Base-by-base conservation (phyloP, 1,140 invertebrate genomes). In the Cydia fagiglandana region DNA sequence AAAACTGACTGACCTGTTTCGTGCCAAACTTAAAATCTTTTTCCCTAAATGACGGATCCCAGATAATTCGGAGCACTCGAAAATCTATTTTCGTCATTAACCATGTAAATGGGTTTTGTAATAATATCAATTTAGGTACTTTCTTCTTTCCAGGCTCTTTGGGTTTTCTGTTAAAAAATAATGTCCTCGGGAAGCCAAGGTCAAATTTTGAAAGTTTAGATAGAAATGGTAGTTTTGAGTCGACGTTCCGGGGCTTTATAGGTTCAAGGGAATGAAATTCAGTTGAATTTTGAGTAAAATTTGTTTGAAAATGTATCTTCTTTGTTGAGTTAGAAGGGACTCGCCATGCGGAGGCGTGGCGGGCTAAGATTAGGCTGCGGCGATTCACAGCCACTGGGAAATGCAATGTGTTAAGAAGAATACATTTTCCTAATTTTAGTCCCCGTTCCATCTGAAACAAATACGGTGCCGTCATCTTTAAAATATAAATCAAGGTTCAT, bases 51-150 rank as follows among this genome's bases (percentile, higher is more conserved):
- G 78, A 47, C 17, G 90, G 84, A 81, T 92, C 90, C 90, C 90
- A 92, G 28, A 90, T 81, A 74, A 83, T 85, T 70, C 81, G 85
- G 17, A 92, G 79, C 13, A 92, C 87, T 74, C 81, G 81, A 34
- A 92, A 92, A 75, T 92, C 88, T 61, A 92, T 86, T 84, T 92
- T 92, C 64, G 83, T 86, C 86, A 90, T 87, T 1, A 92, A 61
- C 90, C 90, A 92, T 10, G 81, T 90, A 4, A 91, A 85, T 13
- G 90, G 90, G 81, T 91, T 92, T 80, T 91, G 89, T 50, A 92
- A n/a, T 74, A 91, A 80, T 84, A 92, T 89, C 15, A 92, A 76
- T 78, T 85, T 90, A 17, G 90, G 90, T 12, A 91, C 84, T 41
- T 86, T 83, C 75, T 82, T 88, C 73, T 86, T 89, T 74, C 76